These are phyloP conservation scores for Catalaphyllia jardinei DNA, from an alignment of 64 coral and sea anemone species.

Conservation along the genomic window DNA sequence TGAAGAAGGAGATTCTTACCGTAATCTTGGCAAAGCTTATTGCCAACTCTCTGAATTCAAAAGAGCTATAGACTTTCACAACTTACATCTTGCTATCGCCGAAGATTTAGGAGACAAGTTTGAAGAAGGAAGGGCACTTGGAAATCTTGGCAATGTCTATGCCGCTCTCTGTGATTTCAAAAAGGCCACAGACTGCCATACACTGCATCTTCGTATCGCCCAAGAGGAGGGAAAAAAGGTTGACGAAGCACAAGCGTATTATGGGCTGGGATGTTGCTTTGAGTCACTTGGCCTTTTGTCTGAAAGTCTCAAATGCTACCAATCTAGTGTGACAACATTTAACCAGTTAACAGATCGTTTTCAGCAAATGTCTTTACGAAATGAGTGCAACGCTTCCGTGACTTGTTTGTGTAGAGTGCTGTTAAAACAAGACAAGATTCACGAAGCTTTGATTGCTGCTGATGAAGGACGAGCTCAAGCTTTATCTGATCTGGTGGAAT, in stretches of 20 bases:
- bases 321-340: neutral
- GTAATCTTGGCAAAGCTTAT: too few relatives aligned
- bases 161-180: neutral
- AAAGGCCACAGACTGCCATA: constrained; percentile 4
- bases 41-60: too few relatives aligned
- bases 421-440: neutral
- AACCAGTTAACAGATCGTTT: neutral
- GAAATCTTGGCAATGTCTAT: neutral
- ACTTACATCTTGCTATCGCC: neutral
- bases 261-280: neutral
- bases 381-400: neutral
- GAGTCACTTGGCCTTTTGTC: neutral
- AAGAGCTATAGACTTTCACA: neutral
- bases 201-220: neutral
- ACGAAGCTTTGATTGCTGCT: neutral
- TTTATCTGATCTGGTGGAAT: neutral
- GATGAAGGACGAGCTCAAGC: neutral
- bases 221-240: neutral
- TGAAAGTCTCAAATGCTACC: neutral
- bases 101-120: too few relatives aligned
- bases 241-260: neutral
- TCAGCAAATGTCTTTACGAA: neutral
- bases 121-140: neutral
- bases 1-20: too few relatives aligned
- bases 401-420: neutral